These are phyloP conservation scores for Charadrius vociferus DNA, from an alignment of 2,113 vertebrate genomes.

Conservation along the genomic window DNA sequence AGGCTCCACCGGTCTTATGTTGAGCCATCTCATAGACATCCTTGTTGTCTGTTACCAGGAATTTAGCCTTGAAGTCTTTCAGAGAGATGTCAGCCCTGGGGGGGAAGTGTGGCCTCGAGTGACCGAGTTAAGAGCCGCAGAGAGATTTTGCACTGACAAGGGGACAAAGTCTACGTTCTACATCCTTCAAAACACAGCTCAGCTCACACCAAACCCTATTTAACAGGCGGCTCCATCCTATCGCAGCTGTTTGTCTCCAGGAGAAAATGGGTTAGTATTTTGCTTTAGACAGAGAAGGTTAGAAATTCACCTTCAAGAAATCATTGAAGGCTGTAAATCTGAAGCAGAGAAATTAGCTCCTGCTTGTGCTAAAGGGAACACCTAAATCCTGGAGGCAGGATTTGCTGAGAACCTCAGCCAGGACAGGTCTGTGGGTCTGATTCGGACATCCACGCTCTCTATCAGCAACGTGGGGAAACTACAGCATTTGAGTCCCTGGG, in stretches of 20 bases:
- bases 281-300: background rate
- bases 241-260: background rate
- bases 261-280: background rate
- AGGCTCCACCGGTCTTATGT: background rate
- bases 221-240: background rate
- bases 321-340: background rate
- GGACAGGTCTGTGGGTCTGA: background rate
- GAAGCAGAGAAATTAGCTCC: background rate
- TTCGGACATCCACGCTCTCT: accelerated
- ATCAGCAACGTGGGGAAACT: accelerated
- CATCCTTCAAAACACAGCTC: background rate
- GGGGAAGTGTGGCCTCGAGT: background rate
- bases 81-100: background rate
- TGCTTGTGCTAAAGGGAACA: background rate
- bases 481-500: accelerated
- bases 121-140: accelerated
- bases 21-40: background rate
- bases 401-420: background rate
- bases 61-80: background rate
- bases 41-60: background rate
- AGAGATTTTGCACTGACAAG: background rate
- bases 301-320: slow-evolving; percentile 13
- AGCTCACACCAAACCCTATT: accelerated
- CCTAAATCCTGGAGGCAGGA: background rate
- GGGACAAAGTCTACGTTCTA: background rate